A percentile compares a stretch with the other conserved stretches of the same genome.
Conservation (phyloP, 92 coral and sea anemone species). For the Micromussa lordhowensis region DNA sequence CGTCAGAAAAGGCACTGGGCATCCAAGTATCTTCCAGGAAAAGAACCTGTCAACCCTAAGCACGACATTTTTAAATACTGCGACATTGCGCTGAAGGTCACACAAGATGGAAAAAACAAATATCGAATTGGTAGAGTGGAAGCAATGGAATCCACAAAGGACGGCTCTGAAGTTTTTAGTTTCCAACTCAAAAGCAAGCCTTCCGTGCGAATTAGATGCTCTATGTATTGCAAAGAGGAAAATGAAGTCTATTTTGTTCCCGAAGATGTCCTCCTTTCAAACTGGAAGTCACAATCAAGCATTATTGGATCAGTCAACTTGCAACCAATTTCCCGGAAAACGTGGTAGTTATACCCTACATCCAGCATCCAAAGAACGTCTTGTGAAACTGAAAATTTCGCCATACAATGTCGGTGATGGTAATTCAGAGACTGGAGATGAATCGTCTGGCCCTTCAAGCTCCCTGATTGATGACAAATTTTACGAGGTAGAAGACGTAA, state of each 20-base stretch:
- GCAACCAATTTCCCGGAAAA: constrained; percentile 13
- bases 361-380: constrained; percentile 10
- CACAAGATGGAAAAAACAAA: not conserved
- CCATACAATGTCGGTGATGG: constrained; percentile 1
- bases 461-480: constrained; percentile 31
- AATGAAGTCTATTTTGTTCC: constrained; percentile 15
- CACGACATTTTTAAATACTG: constrained; percentile 2
- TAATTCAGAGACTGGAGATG: constrained; percentile 7
- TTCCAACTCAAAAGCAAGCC: not conserved
- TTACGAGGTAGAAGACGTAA: constrained; percentile 19
- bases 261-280: constrained; percentile 47
- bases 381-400: constrained; percentile 9
- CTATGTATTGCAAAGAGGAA: constrained; percentile 7
- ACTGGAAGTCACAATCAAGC: constrained; percentile 43
- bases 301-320: constrained; percentile 32
- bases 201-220: constrained; percentile 38
- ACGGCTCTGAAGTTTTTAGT: constrained; percentile 25
- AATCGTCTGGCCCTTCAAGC: not conserved
- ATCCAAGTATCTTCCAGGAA: not conserved
- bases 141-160: constrained; percentile 36
- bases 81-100: not conserved
- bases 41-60: constrained; percentile 1
- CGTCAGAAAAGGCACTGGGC: constrained; percentile 3
- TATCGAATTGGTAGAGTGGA: constrained; percentile 13
- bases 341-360: constrained; percentile 28